Evolutionary conservation across 2,113 vertebrate species (phyloP).

Genomic region (Loxodonta africana): DNA sequence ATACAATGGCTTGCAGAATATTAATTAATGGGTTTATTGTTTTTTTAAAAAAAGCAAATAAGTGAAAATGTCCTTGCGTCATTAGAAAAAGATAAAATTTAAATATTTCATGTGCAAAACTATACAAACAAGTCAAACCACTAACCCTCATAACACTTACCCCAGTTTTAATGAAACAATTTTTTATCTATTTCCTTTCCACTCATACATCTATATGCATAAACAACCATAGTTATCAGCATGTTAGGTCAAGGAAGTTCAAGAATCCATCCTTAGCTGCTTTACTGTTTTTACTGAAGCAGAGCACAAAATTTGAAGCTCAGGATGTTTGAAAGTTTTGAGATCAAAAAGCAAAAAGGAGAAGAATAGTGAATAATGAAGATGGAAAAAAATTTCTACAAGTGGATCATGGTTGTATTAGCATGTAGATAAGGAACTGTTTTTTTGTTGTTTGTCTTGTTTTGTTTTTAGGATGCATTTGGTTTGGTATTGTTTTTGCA

Average conservation of each 20-base stretch:
- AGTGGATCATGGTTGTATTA: not conserved
- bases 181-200: not conserved
- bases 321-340: constrained; percentile 9
- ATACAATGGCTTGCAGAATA: not conserved
- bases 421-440: not conserved
- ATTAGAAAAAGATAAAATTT: not conserved
- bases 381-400: constrained; percentile 27
- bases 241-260: not conserved
- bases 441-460: not conserved
- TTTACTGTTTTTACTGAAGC: not conserved
- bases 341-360: not conserved
- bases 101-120: not conserved
- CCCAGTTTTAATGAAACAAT: not conserved
- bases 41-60: not conserved
- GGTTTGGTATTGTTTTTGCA: not conserved
- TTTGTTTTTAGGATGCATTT: not conserved
- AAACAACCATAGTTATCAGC: not conserved
- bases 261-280: not conserved
- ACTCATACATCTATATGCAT: not conserved
- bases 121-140: not conserved
- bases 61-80: not conserved
- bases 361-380: not conserved
- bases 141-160: not conserved
- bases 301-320: not conserved
- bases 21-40: not conserved